A percentile compares a stretch with the other conserved stretches of the same genome.
These are phyloP conservation scores for Lichenostomus cassidix DNA, from an alignment of 2,113 vertebrate genomes.

Conservation along the genomic window DNA sequence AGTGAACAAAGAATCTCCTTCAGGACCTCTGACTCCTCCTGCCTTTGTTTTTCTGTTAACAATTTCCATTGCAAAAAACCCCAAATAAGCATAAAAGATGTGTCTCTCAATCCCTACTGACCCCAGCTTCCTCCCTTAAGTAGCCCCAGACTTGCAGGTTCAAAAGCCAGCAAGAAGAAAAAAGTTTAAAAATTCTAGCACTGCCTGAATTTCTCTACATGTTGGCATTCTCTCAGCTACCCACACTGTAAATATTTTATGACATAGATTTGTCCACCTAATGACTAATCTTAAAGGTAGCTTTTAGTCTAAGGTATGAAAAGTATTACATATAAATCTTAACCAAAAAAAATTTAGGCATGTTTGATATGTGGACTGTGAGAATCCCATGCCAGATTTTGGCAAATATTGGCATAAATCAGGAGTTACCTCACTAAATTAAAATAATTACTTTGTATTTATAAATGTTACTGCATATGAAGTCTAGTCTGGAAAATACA, in stretches of 20 bases:
- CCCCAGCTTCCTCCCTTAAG: neutral
- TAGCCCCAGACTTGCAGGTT: neutral
- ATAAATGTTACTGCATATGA: neutral
- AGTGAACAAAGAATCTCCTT: conserved; percentile 24
- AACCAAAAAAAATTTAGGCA: neutral
- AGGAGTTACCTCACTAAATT: neutral
- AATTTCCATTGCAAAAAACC: neutral
- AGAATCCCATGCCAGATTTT: neutral
- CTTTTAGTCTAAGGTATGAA: neutral
- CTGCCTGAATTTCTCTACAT: neutral
- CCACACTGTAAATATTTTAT: neutral
- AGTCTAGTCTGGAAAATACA: neutral
- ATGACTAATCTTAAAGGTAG: neutral
- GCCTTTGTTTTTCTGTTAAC: neutral
- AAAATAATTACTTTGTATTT: neutral
- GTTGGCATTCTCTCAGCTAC: neutral
- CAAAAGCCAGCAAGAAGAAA: neutral
- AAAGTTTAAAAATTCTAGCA: neutral
- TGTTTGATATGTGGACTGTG: neutral
- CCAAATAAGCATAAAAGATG: neutral
- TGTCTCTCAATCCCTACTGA: neutral
- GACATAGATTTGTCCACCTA: neutral
- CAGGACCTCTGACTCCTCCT: neutral
- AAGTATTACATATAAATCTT: neutral
- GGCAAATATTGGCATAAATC: neutral